Evolutionary conservation across 92 coral and sea anemone genomes (phyloP), one percentile per base, ranked within the genome.

Genomic region (Pocillopora meandrina): DNA sequence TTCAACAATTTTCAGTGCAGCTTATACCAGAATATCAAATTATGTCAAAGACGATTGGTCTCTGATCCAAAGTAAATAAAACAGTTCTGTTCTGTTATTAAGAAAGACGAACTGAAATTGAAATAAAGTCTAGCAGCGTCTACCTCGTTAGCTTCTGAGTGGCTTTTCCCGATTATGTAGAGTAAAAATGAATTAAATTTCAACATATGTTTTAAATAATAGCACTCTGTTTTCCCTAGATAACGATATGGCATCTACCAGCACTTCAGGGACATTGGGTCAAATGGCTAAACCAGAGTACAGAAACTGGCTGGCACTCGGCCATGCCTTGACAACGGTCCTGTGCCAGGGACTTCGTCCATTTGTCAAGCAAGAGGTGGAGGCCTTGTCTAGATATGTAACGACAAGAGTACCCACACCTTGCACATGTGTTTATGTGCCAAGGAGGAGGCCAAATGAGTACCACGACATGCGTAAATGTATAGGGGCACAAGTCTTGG

Each of bases 241-340:
- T 42, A 42, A 42, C 5, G 49, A 42, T 42, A 42, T 42, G 49
- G 49, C 49, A 42, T 42, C 49, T 0, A 42, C 49, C 49, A 42
- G 49, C 49, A 42, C 49, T 42, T 42, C 49, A 42, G 49, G 49
- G 0, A 59, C 18, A 16, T 12, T 56, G 2, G 11, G 57, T 17
- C 65, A 56, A 1, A 10, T 75, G 1, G n/a, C 80, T 19, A 75
- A 17, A 10, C 65, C 80, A 19, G 87, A 78, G 36, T 92, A 87
- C 89, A 89, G 82, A 67, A 93, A 94, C 76, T 94, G 98, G 98
- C 89, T 94, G 16, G 87, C 94, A 47, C 93, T 94, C 64, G 98
- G 98, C 2, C 84, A 85, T 63, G 92, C 92, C 23, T 81, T 94
- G 18, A 15, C 77, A 23, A 69, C 21, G 6, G n/a, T 84, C 14